These are phyloP conservation scores for Corythornis leucogaster DNA, from an alignment of 2,797 vertebrate genomes.

Conservation along the genomic window DNA sequence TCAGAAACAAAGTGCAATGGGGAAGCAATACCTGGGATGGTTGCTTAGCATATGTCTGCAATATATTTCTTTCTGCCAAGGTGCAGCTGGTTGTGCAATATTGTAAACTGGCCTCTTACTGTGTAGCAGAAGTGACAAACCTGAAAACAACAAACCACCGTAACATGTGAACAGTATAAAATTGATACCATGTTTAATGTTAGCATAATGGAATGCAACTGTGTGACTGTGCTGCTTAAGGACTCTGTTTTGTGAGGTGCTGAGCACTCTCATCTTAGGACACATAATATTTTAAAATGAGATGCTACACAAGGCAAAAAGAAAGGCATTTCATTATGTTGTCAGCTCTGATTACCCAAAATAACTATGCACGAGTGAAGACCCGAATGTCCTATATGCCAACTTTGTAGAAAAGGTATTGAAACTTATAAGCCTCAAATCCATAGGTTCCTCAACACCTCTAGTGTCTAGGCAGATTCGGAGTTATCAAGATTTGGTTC, in stretches of 20 bases:
- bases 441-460: neutral
- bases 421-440: neutral
- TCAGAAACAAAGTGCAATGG: neutral
- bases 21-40: neutral
- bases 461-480: neutral
- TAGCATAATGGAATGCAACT: slow-evolving; percentile 12
- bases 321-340: neutral
- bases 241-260: neutral
- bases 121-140: neutral
- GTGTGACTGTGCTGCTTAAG: neutral
- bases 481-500: neutral
- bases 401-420: neutral
- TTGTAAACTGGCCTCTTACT: neutral
- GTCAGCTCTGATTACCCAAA: neutral
- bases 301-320: neutral
- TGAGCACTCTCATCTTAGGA: neutral
- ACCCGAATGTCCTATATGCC: neutral
- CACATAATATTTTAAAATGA: neutral
- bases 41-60: neutral
- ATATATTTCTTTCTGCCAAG: neutral
- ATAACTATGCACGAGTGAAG: neutral
- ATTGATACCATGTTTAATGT: neutral
- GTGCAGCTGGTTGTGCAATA: neutral
- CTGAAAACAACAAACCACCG: neutral
- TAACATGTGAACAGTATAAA: neutral